These are phyloP conservation scores for Oreochromis aureus DNA, from an alignment of 2,113 vertebrate species.

Conservation along the genomic window DNA sequence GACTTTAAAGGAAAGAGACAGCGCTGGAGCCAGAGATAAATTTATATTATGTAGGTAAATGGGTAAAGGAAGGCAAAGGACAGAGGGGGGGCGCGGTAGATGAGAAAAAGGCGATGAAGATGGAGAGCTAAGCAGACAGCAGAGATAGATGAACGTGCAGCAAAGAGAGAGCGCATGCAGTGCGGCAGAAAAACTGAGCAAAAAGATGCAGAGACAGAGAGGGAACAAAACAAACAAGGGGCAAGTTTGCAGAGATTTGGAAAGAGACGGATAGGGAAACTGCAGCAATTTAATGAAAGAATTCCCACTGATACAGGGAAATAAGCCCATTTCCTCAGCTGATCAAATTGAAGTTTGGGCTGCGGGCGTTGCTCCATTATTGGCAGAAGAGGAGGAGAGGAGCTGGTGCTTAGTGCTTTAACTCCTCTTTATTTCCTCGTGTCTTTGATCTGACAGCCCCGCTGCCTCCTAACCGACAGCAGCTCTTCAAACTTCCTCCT, in stretches of 20 bases:
- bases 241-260: conserved; percentile 2
- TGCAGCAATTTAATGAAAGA: conserved; percentile 51
- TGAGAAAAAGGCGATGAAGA: background rate
- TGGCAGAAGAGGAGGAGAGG: conserved; percentile 39
- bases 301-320: conserved; percentile 42
- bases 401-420: conserved; percentile 35
- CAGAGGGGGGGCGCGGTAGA: background rate
- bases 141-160: background rate
- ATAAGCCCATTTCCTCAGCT: conserved; percentile 46
- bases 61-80: conserved; percentile 13
- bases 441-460: conserved; percentile 54
- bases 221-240: conserved; percentile 12
- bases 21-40: background rate
- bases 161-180: background rate
- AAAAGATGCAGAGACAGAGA: background rate
- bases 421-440: conserved; percentile 49
- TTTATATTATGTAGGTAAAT: conserved; percentile 41
- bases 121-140: background rate
- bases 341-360: conserved; percentile 63
- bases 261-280: background rate
- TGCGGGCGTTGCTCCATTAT: conserved; percentile 47
- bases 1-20: conserved; percentile 1
- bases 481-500: conserved; percentile 35
- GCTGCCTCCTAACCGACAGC: conserved; percentile 29
- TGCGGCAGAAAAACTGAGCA: background rate